Conservation (phyloP, 2,797 vertebrate species). For the Pogonophryne albipinna region DNA sequence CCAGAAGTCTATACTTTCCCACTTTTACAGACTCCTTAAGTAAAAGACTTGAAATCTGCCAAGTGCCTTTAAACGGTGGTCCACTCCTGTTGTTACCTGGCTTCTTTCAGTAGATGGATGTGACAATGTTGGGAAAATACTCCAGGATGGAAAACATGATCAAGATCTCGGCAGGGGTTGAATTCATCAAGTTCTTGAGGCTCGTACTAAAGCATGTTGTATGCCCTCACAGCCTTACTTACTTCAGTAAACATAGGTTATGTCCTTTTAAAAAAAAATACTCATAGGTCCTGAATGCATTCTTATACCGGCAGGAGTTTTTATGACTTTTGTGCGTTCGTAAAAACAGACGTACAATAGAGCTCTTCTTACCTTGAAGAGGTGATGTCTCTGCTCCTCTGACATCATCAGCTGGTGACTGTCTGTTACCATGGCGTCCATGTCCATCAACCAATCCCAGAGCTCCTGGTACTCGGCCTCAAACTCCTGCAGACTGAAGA, state of each 20-base stretch:
- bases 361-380: slow-evolving; percentile 91
- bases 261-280: too few species aligned
- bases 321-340: neutral
- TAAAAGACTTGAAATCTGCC: too few species aligned
- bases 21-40: too few species aligned
- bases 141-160: neutral
- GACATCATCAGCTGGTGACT: slow-evolving; percentile 98
- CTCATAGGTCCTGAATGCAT: neutral
- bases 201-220: neutral
- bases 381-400: slow-evolving; percentile 96
- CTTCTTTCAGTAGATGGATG: too few species aligned
- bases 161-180: neutral
- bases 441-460: slow-evolving; percentile 99
- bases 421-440: slow-evolving; percentile 96
- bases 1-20: too few species aligned
- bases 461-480: slow-evolving; percentile 96
- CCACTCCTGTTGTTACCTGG: too few species aligned
- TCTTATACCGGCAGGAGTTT: neutral
- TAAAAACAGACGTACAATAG: neutral
- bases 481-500: slow-evolving; percentile 94
- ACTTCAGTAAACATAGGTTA: neutral
- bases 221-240: fast-evolving
- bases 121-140: neutral
- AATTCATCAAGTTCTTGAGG: neutral
- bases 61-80: too few species aligned